Percentiles rank a stretch among this genome's conserved stretches.
These are phyloP conservation scores for Pelagia noctiluca DNA, from an alignment of 30 jellyfish, hydroid and myxozoan species.

Conservation along the genomic window DNA sequence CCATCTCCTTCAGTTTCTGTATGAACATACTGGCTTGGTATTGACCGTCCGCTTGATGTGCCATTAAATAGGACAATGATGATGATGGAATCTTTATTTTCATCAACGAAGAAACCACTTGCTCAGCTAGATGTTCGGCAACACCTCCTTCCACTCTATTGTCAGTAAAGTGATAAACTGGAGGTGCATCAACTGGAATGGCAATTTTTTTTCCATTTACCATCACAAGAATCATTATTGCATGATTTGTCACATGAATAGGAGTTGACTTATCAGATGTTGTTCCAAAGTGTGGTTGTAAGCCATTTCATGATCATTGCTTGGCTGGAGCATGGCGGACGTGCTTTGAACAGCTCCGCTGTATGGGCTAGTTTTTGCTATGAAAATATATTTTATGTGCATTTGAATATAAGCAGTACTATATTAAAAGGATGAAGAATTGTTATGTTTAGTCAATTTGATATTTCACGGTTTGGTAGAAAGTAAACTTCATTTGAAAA, in stretches of 20 bases:
- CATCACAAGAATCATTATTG: conserved; percentile 39
- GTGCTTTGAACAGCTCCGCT: too few species aligned
- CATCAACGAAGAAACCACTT: conserved; percentile 31
- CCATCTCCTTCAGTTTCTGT: conserved; percentile 9
- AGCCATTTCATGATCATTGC: conserved; percentile 15
- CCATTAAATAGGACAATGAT: conserved; percentile 46
- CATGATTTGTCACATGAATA: conserved; percentile 26
- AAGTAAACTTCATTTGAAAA: too few species aligned
- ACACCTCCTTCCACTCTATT: conserved; percentile 35
- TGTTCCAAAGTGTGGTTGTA: conserved; percentile 46
- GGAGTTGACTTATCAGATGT: conserved; percentile 51
- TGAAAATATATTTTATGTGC: too few species aligned
- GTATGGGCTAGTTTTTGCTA: too few species aligned
- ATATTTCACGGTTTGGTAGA: too few species aligned
- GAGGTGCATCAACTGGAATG: conserved; percentile 42
- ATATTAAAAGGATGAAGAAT: too few species aligned
- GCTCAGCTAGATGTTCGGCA: conserved; percentile 34
- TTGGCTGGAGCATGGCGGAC: too few species aligned
- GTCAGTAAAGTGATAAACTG: conserved; percentile 34
- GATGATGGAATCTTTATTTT: conserved; percentile 35
- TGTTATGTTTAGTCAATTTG: too few species aligned
- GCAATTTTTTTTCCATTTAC: conserved; percentile 28
- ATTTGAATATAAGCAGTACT: too few species aligned
- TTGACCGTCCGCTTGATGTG: conserved; percentile 55
- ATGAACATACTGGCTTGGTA: conserved; percentile 37